These are phyloP conservation scores for Pluvialis apricaria DNA, from an alignment of 2,113 vertebrate genomes.

Conservation along the genomic window DNA sequence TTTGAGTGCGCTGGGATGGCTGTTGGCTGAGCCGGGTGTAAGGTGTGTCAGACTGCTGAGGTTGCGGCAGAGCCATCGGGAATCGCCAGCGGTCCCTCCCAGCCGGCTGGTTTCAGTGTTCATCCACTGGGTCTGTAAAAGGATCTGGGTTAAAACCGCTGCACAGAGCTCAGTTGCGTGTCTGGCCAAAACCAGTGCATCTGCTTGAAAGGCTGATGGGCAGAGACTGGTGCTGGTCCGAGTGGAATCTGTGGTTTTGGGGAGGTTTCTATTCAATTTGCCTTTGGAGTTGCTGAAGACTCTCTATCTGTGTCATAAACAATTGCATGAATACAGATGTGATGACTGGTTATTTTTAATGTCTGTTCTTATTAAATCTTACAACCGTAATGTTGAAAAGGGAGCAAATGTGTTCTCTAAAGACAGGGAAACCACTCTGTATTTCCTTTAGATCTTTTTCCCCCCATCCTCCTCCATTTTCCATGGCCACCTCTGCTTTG, in stretches of 20 bases:
- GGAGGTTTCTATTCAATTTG: not conserved
- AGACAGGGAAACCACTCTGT: not conserved
- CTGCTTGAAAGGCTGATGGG: not conserved
- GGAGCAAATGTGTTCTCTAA: not conserved
- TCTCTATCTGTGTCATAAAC: not conserved
- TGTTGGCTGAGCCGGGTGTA: not conserved
- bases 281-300: not conserved
- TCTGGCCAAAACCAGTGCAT: not conserved
- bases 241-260: not conserved
- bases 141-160: not conserved
- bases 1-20: not conserved
- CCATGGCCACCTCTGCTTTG: not conserved
- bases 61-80: not conserved
- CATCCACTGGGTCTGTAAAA: accelerated
- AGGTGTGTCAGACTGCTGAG: not conserved
- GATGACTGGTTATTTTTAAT: not conserved
- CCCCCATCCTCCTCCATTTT: not conserved
- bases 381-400: not conserved
- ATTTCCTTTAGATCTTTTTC: not conserved
- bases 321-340: not conserved
- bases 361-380: not conserved
- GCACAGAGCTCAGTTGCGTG: accelerated
- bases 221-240: not conserved
- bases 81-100: not conserved
- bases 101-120: not conserved